Percentiles rank a stretch among this genome's conserved stretches.
Conservation (phyloP, 2,113 vertebrate species). For the Ploceus nigricollis region DNA sequence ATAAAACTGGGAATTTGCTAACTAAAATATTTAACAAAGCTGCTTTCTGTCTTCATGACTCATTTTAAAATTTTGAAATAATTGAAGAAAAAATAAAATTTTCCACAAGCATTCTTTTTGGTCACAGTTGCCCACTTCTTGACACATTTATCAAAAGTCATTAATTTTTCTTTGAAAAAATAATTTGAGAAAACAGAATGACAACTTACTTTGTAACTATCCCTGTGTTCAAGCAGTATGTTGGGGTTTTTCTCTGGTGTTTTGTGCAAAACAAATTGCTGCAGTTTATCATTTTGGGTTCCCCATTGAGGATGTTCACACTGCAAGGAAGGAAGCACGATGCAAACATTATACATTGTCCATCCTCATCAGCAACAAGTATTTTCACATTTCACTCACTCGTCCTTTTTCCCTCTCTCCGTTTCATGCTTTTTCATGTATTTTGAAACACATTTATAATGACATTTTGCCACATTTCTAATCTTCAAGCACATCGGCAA, state of each 20-base stretch:
- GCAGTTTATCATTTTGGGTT: not conserved
- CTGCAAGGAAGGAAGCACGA: not conserved
- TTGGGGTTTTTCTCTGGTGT: not conserved
- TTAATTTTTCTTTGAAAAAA: not conserved
- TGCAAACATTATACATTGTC: not conserved
- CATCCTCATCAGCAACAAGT: not conserved
- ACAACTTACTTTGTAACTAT: not conserved
- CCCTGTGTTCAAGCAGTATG: not conserved
- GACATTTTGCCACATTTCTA: not conserved
- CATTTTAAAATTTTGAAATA: not conserved
- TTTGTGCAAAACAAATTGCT: not conserved
- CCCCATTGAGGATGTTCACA: not conserved
- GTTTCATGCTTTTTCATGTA: not conserved
- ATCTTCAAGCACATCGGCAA: not conserved
- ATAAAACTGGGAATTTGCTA: not conserved
- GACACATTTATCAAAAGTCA: not conserved
- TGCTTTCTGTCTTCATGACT: not conserved
- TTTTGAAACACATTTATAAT: not conserved
- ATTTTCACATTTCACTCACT: not conserved
- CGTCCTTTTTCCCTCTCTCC: not conserved
- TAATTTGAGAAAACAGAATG: not conserved
- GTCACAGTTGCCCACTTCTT: not conserved
- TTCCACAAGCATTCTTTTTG: not conserved
- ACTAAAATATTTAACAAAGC: not conserved
- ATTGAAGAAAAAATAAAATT: not conserved